A percentile compares a stretch with the other conserved stretches of the same genome.
phyloP scores from a whole-genome alignment of 92 coral and sea anemone species.

The Heteractis magnifica region DNA sequence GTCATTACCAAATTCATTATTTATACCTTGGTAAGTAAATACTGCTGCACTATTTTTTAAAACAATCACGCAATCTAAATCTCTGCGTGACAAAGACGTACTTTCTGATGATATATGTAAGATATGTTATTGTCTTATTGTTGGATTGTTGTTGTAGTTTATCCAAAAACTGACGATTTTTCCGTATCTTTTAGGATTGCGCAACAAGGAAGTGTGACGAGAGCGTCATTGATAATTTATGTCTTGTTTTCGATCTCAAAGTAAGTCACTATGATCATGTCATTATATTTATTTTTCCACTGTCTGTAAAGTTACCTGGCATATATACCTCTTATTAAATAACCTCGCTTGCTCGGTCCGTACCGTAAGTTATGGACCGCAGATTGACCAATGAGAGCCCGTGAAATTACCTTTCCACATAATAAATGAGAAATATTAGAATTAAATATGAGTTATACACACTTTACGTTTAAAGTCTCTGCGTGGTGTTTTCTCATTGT shows the following conservation, averaged over 20 bases:
- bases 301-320: background rate
- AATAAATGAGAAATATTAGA: too few species aligned
- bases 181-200: slow-evolving; percentile 55
- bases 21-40: slow-evolving; percentile 78
- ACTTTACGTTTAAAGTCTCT: background rate
- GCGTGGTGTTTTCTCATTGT: background rate
- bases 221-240: slow-evolving; percentile 88
- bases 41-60: background rate
- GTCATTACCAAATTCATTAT: slow-evolving; percentile 84
- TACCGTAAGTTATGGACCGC: too few species aligned
- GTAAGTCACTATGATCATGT: slow-evolving; percentile 24
- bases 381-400: too few species aligned
- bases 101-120: too few species aligned
- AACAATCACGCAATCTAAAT: background rate
- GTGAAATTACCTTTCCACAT: too few species aligned
- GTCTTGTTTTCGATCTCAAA: slow-evolving; percentile 91
- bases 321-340: background rate
- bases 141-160: background rate
- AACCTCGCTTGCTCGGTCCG: too few species aligned
- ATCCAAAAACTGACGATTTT: background rate
- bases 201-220: slow-evolving; percentile 90
- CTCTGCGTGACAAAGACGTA: too few species aligned
- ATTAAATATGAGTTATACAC: too few species aligned
- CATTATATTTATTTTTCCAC: too few species aligned
- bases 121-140: too few species aligned